phyloP scores from a whole-genome alignment of 2,113 vertebrate genomes.

The Cyrtonyx montezumae region DNA sequence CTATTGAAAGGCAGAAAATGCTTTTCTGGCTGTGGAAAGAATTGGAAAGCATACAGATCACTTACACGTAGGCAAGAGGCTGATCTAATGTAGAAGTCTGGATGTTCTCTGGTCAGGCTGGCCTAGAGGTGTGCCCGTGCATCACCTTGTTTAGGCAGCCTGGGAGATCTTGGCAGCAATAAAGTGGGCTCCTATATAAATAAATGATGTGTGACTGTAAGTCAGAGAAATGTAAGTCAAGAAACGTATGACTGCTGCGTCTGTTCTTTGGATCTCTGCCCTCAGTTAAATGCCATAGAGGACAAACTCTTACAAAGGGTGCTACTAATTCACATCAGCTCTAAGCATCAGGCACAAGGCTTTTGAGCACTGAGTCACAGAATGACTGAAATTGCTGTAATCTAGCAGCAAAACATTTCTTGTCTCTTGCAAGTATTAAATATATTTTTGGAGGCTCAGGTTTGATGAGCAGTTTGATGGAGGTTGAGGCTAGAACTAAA shows the following conservation, averaged over 20 bases:
- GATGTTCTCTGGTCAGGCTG: not conserved
- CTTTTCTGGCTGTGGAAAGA: not conserved
- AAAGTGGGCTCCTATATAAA: not conserved
- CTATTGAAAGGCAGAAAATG: not conserved
- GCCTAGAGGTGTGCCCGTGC: not conserved
- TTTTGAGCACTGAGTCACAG: not conserved
- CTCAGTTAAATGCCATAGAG: not conserved
- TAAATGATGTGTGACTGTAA: not conserved
- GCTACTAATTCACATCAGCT: not conserved
- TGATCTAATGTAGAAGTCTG: not conserved
- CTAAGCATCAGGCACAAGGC: not conserved
- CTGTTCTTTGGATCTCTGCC: not conserved
- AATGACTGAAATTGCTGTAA: not conserved
- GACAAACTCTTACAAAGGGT: not conserved
- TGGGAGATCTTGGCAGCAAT: not conserved
- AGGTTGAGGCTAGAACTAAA: not conserved
- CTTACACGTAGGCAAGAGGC: not conserved
- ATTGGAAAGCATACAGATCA: not conserved
- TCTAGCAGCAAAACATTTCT: not conserved
- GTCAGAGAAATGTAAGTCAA: not conserved
- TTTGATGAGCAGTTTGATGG: not conserved
- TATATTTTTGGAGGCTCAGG: accelerated
- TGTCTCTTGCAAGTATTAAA: not conserved
- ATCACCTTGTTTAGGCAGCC: not conserved
- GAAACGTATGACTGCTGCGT: not conserved